phyloP scores from a whole-genome alignment of 2,888 invertebrate genomes.

The Pachymerium ferrugineum region DNA sequence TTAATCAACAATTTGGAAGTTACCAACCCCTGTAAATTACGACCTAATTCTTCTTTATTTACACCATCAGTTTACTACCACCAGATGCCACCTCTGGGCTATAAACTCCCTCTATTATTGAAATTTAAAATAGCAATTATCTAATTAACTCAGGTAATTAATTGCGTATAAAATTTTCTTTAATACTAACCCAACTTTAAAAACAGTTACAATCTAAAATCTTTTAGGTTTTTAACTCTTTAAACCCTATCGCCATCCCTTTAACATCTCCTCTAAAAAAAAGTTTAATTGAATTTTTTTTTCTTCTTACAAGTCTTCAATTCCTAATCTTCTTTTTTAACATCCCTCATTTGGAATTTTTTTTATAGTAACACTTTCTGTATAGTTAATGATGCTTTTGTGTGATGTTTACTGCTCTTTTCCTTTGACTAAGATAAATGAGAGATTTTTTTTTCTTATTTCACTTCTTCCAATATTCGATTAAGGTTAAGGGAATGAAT shows the following conservation, averaged over 20 bases:
- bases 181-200: too few species aligned
- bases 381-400: neutral
- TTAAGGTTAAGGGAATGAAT: neutral
- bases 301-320: too few species aligned
- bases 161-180: too few species aligned
- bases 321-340: too few species aligned
- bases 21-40: too few species aligned
- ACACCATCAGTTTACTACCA: too few species aligned
- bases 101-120: neutral
- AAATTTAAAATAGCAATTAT: neutral
- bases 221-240: too few species aligned
- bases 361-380: neutral
- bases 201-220: too few species aligned
- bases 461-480: neutral
- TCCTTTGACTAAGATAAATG: neutral
- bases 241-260: neutral
- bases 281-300: neutral
- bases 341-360: neutral
- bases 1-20: too few species aligned
- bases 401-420: neutral
- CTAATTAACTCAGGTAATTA: too few species aligned
- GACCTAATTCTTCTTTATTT: too few species aligned
- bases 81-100: too few species aligned
- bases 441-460: neutral
- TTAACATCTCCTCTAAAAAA: neutral